Base-by-base conservation (phyloP, 2,797 vertebrate genomes). In the Orientallactaga sibirica region DNA sequence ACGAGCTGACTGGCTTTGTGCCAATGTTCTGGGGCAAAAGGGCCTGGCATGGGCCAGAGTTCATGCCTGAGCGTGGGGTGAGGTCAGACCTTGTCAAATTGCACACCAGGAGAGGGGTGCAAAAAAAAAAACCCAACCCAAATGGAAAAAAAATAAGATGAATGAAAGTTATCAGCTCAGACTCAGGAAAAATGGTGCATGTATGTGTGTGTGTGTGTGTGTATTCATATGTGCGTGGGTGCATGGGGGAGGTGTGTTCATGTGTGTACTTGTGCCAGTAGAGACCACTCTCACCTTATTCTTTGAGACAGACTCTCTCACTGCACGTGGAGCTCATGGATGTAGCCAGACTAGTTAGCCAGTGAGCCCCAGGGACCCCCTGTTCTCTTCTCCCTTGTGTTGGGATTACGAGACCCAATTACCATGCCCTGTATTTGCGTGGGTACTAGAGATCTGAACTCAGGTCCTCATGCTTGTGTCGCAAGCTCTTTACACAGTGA, bases 1-100 rank as follows among this genome's bases (percentile, higher is more conserved):
- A 1, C 3, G 5, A 20, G 24, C 37, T 68, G 19, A 33, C 11
- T 41, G 18, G 20, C n/a, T 76, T 85, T 90, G n/a, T 80, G 24
- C 20, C 24, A 19, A 0, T 55, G 48, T 27, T 62, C 71, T 0
- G 1, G 24, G 74, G 43, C 86, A 37, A 68, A 41, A 37, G 7
- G 62, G 33, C 18, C 22, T 20, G 5, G 3, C 2, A 0, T 0
- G 25, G 71, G n/a, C 24, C 27, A 6, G 73, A 3, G 1, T 7
- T n/a, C 22, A 12, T 10, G 20, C 68, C n/a, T 18, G 24, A 92
- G 15, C 61, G 15, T n/a, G 61, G 73, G 6, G 20, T 7, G 1
- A 61, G 68, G 9, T 37, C 25, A 25, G 0, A 6, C 19, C 64
- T 25, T 8, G 14, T 16, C 68, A 55, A 25, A 9, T 4, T 8